Base-by-base conservation (phyloP, 2,113 vertebrate species). In the Todiramphus saurophagus region DNA sequence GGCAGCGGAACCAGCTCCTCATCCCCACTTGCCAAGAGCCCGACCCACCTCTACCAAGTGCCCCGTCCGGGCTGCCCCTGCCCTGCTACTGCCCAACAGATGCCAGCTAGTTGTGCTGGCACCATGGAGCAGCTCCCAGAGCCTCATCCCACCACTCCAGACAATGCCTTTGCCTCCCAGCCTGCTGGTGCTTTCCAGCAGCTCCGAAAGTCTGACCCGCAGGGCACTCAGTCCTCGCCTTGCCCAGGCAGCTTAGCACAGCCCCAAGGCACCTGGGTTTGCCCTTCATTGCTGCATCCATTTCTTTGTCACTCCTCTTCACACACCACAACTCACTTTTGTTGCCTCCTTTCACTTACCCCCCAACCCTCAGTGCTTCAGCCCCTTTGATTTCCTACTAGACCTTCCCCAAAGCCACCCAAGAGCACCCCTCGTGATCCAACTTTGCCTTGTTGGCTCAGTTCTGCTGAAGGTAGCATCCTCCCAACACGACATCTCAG, bases 1-100 rank as follows among this genome's bases (percentile, higher is more conserved):
- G 0, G 31, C 53, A 6, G 35, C 18, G 0, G 56, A 30, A 55
- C n/a, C 1, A 0, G 14, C 21, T 72, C 50, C 21, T 66, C 30
- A 0, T 51, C 43, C 74, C 2, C 0, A 11, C 39, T 76, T 7
- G 4, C 39, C 9, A 1, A 43, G 30, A 72, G 43, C 59, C 31
- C 0, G 0, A 9, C 37, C 51, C 37, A 37, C 67, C 37, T 33
- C 23, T 28, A 30, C 31, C 0, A 0, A 35, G 41, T 51, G 50
- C 66, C 64, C 24, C 3, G 0, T 31, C n/a, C 41, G 0, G 1
- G 16, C 19, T 88, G n/a, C 4, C 12, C 53, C 37, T 4, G 7
- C 41, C 78, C 51, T n/a, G 44, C 56, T 5, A 6, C 2, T 1
- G 48, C 67, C 30, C 50, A 6, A 43, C 41, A 67, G 28, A 31